Evolutionary conservation across 2,113 vertebrate genomes (phyloP), one percentile per base, ranked within the genome.

Genomic region (Tamias sibiricus): DNA sequence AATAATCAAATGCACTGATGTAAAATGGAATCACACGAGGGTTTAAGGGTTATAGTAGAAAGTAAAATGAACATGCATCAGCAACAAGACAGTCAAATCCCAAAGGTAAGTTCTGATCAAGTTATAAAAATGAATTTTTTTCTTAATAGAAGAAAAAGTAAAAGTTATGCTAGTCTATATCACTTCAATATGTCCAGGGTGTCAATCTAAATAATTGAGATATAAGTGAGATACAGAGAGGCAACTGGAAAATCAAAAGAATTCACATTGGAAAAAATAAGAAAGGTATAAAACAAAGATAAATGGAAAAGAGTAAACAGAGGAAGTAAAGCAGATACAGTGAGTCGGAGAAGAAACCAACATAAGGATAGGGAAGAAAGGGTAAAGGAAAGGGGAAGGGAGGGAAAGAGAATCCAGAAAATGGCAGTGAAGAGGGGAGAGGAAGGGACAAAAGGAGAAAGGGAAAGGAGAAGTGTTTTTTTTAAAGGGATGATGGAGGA

Each of bases 1-100:
- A 97, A 98, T 97, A 98, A 98, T 97, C 98, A 98, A 98, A 98
- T 98, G 95, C 90, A 97, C 77, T 90, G 95, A 98, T 92, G 68
- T 86, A 96, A 95, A 97, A 97, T 97, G 97, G 96, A 97, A 96
- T 94, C 86, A 94, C 95, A 95, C 96, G 89, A 96, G 52, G 84
- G 74, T 97, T 96, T 97, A 94, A 97, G 92, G 92, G 64, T 97
- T 92, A 84, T 24, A 52, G 20, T 12, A 74, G n/a, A 90, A 96
- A 94, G 52, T 42, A 71, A 94, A 95, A 83, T 87, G 62, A 96
- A 83, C 64, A 59, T 69, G 79, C 79, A 95, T 95, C 62, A 94
- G 28, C 69, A 97, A 87, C 68, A 84, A 64, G 44, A 94, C 75
- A 71, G 71, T 90, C 49, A 94, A 90, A 90, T 6, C 28, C 47